Evolutionary conservation across 2,113 vertebrate species (phyloP).

Genomic region (Nematolebias whitei): DNA sequence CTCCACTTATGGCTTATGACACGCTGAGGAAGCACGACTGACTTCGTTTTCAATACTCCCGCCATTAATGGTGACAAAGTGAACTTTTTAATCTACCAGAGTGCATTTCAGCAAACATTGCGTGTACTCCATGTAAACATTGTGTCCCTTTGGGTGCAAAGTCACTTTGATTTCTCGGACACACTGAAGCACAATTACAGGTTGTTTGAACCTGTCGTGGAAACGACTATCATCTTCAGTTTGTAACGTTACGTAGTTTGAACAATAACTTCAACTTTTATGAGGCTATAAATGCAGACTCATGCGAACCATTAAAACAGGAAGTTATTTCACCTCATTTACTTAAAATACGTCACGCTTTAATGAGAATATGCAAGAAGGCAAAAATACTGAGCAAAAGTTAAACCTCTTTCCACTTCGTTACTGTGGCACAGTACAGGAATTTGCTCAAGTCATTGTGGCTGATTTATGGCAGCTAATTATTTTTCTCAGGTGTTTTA

Average conservation of each 20-base stretch:
- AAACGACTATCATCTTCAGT: neutral
- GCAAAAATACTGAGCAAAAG: slow-evolving; percentile 3
- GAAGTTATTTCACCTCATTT: neutral
- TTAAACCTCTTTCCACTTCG: neutral
- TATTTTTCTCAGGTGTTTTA: no score
- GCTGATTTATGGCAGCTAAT: no score
- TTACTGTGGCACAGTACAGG: neutral
- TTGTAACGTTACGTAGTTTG: slow-evolving; percentile 5
- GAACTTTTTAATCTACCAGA: slow-evolving; percentile 73
- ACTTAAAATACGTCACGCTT: slow-evolving; percentile 2
- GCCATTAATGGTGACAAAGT: slow-evolving; percentile 63
- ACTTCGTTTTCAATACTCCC: slow-evolving; percentile 53
- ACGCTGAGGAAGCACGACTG: slow-evolving; percentile 64
- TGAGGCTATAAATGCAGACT: slow-evolving; percentile 3
- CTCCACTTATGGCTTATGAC: slow-evolving; percentile 58
- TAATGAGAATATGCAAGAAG: slow-evolving; percentile 7
- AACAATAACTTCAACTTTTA: slow-evolving; percentile 11
- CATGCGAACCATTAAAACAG: neutral
- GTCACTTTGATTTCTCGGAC: slow-evolving; percentile 39
- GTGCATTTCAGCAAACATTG: slow-evolving; percentile 54
- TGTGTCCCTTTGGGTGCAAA: slow-evolving; percentile 36
- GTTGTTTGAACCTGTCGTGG: slow-evolving; percentile 23
- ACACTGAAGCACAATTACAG: slow-evolving; percentile 4
- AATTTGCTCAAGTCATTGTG: no score
- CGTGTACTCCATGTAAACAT: slow-evolving; percentile 7